These are phyloP conservation scores for Crotalus tigris DNA, from an alignment of 2,113 vertebrate genomes.

Conservation along the genomic window DNA sequence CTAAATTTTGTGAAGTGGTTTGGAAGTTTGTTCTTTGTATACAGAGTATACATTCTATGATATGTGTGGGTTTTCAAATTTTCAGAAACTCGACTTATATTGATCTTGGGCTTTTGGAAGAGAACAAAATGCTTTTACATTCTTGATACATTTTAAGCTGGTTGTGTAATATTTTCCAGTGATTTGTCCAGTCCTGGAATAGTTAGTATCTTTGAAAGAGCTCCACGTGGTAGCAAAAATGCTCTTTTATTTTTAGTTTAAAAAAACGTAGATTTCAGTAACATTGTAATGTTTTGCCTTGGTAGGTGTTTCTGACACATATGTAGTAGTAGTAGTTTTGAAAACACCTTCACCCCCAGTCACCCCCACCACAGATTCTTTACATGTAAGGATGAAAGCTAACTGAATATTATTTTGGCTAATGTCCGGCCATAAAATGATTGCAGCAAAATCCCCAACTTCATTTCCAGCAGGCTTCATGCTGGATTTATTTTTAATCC, in stretches of 20 bases:
- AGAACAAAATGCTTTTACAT: neutral
- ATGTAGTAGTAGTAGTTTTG: neutral
- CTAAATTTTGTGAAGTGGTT: neutral
- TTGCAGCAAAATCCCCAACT: neutral
- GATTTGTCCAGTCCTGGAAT: neutral
- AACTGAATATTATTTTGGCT: neutral
- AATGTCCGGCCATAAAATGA: neutral
- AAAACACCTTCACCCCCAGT: neutral
- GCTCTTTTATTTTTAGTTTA: neutral
- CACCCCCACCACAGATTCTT: neutral
- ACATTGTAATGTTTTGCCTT: neutral
- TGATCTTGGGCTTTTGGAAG: neutral
- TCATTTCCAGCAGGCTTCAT: neutral
- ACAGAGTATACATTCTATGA: neutral
- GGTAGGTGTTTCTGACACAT: neutral
- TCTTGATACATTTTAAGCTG: neutral
- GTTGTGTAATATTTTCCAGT: neutral
- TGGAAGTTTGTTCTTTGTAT: neutral
- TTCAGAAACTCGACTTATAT: neutral
- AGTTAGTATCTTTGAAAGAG: neutral
- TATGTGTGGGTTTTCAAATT: neutral
- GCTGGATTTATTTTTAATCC: neutral
- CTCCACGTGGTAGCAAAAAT: neutral
- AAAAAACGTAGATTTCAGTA: neutral
- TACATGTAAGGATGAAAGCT: neutral